These are phyloP conservation scores for Proales similis DNA, from an alignment of 1,140 invertebrate genomes.

Conservation along the genomic window DNA sequence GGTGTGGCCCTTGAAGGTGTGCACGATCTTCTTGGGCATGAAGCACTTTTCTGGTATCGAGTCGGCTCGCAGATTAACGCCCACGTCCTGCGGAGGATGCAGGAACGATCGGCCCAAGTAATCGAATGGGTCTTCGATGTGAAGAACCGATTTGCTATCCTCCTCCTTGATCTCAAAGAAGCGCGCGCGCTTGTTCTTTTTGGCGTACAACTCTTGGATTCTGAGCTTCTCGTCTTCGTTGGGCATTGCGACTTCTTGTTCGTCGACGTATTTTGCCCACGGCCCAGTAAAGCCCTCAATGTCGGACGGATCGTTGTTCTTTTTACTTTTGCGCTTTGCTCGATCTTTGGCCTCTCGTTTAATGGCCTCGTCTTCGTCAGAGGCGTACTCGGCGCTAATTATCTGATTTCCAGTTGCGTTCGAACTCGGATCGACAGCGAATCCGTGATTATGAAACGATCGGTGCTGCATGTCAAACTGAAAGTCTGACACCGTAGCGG, in stretches of 20 bases:
- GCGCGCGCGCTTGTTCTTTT: conserved; percentile 57
- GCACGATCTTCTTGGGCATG: conserved; percentile 88
- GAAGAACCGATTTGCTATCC: conserved; percentile 11
- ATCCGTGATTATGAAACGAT: conserved; percentile 82
- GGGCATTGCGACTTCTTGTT: conserved; percentile 76
- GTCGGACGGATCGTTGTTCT: conserved; percentile 66
- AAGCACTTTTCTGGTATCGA: conserved; percentile 89
- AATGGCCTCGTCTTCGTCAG: conserved; percentile 18
- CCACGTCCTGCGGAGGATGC: conserved; percentile 86
- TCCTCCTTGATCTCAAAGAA: conserved; percentile 83
- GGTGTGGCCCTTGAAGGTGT: conserved; percentile 91
- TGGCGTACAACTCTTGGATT: conserved; percentile 86
- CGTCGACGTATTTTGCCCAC: conserved; percentile 89
- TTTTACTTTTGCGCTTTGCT: conserved; percentile 25
- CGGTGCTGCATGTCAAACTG: conserved; percentile 95
- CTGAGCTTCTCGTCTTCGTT: conserved; percentile 78
- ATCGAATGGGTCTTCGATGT: conserved; percentile 73
- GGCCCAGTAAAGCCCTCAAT: conserved; percentile 90
- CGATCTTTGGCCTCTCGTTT: background rate
- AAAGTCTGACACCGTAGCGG: conserved; percentile 88
- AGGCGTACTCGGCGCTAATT: conserved; percentile 10
- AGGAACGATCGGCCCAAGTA: conserved; percentile 94
- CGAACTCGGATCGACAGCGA: conserved; percentile 39
- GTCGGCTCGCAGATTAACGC: conserved; percentile 84
- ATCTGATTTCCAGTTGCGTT: conserved; percentile 19